Percentiles rank a stretch among this genome's conserved stretches.
phyloP scores from a whole-genome alignment of 2,797 vertebrate genomes.

The Falco peregrinus region DNA sequence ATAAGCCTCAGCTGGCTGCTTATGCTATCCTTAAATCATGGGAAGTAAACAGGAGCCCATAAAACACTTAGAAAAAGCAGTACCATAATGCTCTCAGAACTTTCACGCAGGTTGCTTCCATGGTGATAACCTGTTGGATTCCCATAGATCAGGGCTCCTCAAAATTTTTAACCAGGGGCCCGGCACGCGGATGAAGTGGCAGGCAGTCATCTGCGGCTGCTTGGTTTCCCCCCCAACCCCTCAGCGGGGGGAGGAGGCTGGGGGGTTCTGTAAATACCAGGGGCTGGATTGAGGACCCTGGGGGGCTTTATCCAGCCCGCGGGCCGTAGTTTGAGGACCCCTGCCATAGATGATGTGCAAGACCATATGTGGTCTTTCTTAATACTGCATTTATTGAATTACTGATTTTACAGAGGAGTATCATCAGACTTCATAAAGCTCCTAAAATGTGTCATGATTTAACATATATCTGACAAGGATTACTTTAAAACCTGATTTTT shows the following conservation, averaged over 20 bases:
- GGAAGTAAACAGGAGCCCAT: not conserved
- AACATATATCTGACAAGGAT: not conserved
- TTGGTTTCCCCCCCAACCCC: too few relatives aligned
- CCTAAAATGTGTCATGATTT: not conserved
- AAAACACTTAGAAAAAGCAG: not conserved
- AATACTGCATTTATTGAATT: not conserved
- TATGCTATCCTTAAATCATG: not conserved
- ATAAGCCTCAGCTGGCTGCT: not conserved
- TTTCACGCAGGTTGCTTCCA: not conserved
- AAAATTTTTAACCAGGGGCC: too few relatives aligned
- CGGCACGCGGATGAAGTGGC: too few relatives aligned
- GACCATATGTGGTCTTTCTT: not conserved
- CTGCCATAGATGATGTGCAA: not conserved
- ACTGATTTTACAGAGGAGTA: not conserved
- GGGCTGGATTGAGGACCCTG: too few relatives aligned
- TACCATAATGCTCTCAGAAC: not conserved
- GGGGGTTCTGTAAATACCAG: too few relatives aligned
- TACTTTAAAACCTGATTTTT: not conserved
- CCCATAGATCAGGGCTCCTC: fast-evolving
- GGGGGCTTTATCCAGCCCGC: too few relatives aligned
- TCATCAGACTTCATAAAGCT: not conserved
- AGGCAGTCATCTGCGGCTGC: too few relatives aligned
- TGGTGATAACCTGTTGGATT: not conserved
- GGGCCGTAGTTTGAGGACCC: too few relatives aligned
- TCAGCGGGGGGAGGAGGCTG: too few relatives aligned